Conservation (phyloP, 1,140 invertebrate species). For the Mactra quadrangularis region DNA sequence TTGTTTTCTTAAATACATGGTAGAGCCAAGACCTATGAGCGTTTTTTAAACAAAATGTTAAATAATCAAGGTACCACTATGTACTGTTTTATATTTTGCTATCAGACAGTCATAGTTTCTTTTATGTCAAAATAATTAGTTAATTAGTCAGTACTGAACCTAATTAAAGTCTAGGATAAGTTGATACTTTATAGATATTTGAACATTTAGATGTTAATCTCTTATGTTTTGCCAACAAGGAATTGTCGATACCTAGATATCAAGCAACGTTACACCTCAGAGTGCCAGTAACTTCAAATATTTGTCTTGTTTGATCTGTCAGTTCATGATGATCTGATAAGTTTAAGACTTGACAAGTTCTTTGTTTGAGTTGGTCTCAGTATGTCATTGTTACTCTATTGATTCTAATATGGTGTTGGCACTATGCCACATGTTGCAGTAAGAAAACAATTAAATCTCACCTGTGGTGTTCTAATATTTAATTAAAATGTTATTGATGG, state of each 20-base stretch:
- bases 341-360: background rate
- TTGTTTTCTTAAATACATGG: no score
- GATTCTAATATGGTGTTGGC: background rate
- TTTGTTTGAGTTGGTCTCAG: constrained; percentile 28
- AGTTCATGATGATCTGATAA: constrained; percentile 30
- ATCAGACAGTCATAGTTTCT: constrained; percentile 3
- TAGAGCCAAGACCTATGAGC: no score
- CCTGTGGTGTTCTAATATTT: constrained; percentile 9
- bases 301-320: constrained; percentile 38
- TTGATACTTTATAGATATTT: constrained; percentile 32
- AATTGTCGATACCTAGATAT: constrained; percentile 24
- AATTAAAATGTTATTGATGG: constrained; percentile 17
- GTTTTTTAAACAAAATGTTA: no score
- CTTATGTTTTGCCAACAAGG: constrained; percentile 14
- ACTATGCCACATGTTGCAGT: constrained; percentile 25
- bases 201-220: background rate
- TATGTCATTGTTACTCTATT: constrained; percentile 2
- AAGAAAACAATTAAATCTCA: constrained; percentile 24
- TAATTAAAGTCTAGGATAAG: constrained; percentile 20
- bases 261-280: constrained; percentile 23
- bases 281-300: constrained; percentile 42
- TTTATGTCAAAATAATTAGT: constrained; percentile 18
- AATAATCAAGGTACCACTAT: no score
- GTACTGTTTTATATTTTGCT: no score
- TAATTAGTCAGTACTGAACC: constrained; percentile 1